phyloP scores from a whole-genome alignment of 2,113 vertebrate genomes.

The Poecile atricapillus region DNA sequence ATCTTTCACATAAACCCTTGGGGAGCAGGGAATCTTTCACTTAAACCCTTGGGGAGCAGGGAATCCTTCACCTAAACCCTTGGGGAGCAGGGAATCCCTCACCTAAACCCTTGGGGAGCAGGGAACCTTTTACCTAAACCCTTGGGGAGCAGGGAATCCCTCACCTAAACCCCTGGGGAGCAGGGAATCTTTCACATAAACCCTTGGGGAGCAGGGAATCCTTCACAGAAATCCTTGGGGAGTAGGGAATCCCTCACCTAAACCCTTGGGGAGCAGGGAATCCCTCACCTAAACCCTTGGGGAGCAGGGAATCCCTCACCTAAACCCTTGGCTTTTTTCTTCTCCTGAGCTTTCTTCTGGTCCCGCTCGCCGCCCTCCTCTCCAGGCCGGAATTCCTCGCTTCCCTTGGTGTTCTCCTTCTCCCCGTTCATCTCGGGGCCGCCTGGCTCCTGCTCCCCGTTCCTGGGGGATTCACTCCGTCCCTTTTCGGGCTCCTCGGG shows the following conservation, averaged over 20 bases:
- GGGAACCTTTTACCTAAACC: too few species aligned
- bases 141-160: too few species aligned
- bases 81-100: too few species aligned
- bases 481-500: conserved; percentile 72
- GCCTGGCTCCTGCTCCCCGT: conserved; percentile 79
- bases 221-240: conserved; percentile 86
- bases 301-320: not conserved
- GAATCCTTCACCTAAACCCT: too few species aligned
- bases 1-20: too few species aligned
- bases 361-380: conserved; percentile 79
- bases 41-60: too few species aligned
- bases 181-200: too few species aligned
- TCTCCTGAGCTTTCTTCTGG: conserved; percentile 87
- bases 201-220: conserved; percentile 70
- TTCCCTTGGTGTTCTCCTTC: conserved; percentile 73
- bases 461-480: conserved; percentile 66
- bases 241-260: conserved; percentile 73
- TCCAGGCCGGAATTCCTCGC: conserved; percentile 70
- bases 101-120: too few species aligned
- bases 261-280: conserved; percentile 65
- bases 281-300: conserved; percentile 86
- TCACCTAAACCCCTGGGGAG: too few species aligned
- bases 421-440: conserved; percentile 84
- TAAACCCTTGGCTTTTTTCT: conserved; percentile 93
- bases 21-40: too few species aligned